phyloP scores from a whole-genome alignment of 2,888 invertebrate genomes.

The Podotricha telesiphe region DNA sequence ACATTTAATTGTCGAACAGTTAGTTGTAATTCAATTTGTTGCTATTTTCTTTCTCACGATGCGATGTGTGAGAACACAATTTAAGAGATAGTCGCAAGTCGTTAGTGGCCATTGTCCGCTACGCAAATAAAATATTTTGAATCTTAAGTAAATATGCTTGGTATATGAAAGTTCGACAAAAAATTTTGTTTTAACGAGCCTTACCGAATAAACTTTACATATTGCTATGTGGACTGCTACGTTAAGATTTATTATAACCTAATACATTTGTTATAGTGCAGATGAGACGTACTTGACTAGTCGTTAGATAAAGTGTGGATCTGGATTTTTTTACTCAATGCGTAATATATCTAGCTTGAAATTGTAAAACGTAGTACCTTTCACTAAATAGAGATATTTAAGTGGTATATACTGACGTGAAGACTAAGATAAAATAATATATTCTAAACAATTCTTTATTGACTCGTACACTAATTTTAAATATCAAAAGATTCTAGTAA shows the following conservation, averaged over 20 bases:
- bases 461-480: too few species aligned
- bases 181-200: background rate
- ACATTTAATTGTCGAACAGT: constrained; percentile 76
- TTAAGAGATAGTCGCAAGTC: constrained; percentile 57
- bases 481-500: too few species aligned
- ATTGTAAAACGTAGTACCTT: too few species aligned
- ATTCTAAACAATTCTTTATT: too few species aligned
- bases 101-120: constrained; percentile 65
- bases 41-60: constrained; percentile 76
- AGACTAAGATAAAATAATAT: too few species aligned
- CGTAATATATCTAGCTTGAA: too few species aligned
- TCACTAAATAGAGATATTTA: background rate
- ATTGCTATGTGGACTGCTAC: background rate
- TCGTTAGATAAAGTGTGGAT: background rate
- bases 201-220: background rate
- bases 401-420: background rate
- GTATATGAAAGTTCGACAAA: constrained; percentile 34
- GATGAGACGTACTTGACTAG: background rate
- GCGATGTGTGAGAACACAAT: constrained; percentile 71
- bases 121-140: constrained; percentile 59
- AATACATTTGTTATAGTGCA: background rate
- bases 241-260: background rate
- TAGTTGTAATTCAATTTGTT: constrained; percentile 66
- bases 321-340: background rate
- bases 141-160: constrained; percentile 37